Base-by-base conservation (phyloP, 1,140 invertebrate genomes). In the Drosophila leontia region DNA sequence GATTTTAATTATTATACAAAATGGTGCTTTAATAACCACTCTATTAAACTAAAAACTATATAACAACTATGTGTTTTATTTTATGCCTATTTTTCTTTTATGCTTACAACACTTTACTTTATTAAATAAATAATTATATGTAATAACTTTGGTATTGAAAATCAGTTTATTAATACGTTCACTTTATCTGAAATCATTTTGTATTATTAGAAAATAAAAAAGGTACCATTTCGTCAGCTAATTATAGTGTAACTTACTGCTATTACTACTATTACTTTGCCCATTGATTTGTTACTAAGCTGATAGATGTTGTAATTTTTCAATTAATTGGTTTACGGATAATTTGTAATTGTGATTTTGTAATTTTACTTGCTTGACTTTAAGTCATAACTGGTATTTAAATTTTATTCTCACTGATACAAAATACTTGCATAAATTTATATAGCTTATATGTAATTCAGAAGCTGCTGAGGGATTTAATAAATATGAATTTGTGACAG, bases 261-360 rank as follows among this genome's bases (percentile, higher is more conserved):
- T 45, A 45, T 44, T 47, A 26, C 45, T 44, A 63, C 44, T 35
- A 44, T n/a, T 12, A 35, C 42, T 9, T 19, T 19, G 32, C 39
- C 63, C 12, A 19, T 39, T 51, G 12, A 53, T 23, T 42, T 64
- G 61, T 53, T 69, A 23, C 67, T 45, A 65, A 69, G 29, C 39
- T n/a, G 32, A 7, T 13, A 6, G 23, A 11, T 35, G 7, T 13
- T 19, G 32, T 60, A 59, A 64, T 32, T n/a, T 39, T 19, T 44
- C 6, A 65, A 23, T 5, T 65, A 51, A 53, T 44, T 44, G 35
- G 65, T 17, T 42, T 51, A 51, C 13, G 59, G 11, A 47, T 42
- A 35, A 26, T 64, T 50, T 7, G 37, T 29, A 50, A 53, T 53
- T 64, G 47, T 34, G 51, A 26, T 53, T 35, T 39, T 34, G 37